These are phyloP conservation scores for Pipistrellus pygmaeus DNA, from an alignment of 2,797 vertebrate species.

Conservation along the genomic window DNA sequence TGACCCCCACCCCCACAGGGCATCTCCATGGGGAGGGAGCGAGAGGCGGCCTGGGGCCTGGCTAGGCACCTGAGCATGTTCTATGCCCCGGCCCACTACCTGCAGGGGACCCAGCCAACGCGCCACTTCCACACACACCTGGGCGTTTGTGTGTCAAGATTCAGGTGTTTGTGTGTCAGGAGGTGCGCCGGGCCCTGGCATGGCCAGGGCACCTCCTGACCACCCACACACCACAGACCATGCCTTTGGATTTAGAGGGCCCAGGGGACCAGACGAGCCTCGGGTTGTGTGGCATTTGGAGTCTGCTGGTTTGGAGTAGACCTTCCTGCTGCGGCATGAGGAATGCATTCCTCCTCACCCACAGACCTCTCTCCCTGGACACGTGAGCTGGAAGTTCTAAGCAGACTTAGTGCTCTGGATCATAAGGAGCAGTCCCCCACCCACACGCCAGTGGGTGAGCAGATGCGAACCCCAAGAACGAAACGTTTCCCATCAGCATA, in stretches of 20 bases:
- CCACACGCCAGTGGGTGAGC: accelerated
- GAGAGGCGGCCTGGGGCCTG: accelerated
- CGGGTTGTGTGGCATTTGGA: accelerated
- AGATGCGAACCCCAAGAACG: accelerated
- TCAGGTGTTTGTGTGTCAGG: accelerated
- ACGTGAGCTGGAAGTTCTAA: accelerated
- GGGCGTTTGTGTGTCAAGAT: accelerated
- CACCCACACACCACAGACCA: accelerated
- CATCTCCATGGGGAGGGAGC: accelerated
- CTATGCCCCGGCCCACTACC: accelerated
- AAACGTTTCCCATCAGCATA: accelerated
- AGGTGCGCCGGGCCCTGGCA: background rate
- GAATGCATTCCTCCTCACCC: background rate
- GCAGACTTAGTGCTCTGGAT: accelerated
- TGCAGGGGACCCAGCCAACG: accelerated
- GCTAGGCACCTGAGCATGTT: background rate
- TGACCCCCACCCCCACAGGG: accelerated
- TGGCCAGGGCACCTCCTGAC: background rate
- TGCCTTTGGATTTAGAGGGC: too few species aligned
- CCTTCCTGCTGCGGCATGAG: background rate
- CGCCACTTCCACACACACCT: accelerated
- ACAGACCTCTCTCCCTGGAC: background rate
- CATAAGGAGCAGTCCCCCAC: accelerated
- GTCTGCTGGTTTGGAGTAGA: too few species aligned
- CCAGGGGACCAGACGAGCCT: accelerated